Base-by-base conservation (phyloP, 2,888 invertebrate genomes). In the Ethmia dodecea region DNA sequence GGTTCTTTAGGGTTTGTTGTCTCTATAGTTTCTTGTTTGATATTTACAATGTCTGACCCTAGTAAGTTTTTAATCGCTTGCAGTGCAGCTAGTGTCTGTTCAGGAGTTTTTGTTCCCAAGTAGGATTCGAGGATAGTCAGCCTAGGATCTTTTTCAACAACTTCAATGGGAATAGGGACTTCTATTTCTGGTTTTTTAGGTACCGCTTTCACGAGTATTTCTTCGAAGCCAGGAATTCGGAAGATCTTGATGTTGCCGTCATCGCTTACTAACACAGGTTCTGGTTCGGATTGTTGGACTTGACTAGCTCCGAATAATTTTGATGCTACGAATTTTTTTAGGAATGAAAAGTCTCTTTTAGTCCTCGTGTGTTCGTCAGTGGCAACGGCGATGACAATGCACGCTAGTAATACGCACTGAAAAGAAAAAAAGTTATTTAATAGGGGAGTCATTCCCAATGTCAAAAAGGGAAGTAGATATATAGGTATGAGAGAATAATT, bases 331-430 rank as follows among this genome's bases (percentile, higher is more conserved):
- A 63, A 30, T 20, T 56, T 45, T 32, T 52, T 65, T 15, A 65
- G 31, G 20, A 42, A 45, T 3, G 44, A 27, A 0, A 65, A 25
- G 27, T 61, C 43, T 42, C 60, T 51, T 40, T 58, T 67, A 0
- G 47, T 29, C 3, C 55, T 51, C 9, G 24, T 9, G 5, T 33
- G 40, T 31, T 42, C 42, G 18, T 46, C 33, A 15, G 43, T 22
- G 8, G 66, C 47, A 25, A 43, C 28, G 26, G 49, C 47, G 18
- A 47, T 15, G n/a, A 43, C 52, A 2, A 52, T 37, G 32, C 45
- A 51, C 28, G 45, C 47, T 35, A 71, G 33, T 13, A 70, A 31
- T 27, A 70, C 37, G 28, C 52, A 65, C 73, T 74, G 62, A 33
- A 71, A 65, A 28, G n/a, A 22, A 38, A 25, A 12, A 31, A 12